These are phyloP conservation scores for Antennarius maculatus DNA, from an alignment of 2,797 vertebrate species.

Conservation along the genomic window DNA sequence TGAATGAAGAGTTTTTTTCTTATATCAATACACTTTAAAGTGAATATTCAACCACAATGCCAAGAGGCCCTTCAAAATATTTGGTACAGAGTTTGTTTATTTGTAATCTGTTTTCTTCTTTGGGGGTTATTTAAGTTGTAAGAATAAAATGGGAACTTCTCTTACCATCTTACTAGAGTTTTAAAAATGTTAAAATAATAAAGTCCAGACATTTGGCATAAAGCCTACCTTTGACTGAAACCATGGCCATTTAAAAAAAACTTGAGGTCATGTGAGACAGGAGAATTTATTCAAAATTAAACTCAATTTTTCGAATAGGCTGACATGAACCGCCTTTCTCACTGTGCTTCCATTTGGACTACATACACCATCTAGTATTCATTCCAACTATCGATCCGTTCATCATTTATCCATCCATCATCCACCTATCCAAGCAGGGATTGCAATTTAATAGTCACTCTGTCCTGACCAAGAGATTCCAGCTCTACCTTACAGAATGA, in stretches of 20 bases:
- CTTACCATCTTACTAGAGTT: slow-evolving; percentile 17
- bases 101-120: slow-evolving; percentile 14
- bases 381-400: background rate
- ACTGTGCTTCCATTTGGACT: background rate
- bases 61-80: slow-evolving; percentile 26
- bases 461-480: too few species aligned
- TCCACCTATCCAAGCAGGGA: too few species aligned
- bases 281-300: slow-evolving; percentile 1
- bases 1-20: slow-evolving; percentile 31
- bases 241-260: slow-evolving; percentile 2
- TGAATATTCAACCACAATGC: slow-evolving; percentile 3
- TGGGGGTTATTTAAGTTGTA: slow-evolving; percentile 22
- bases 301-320: background rate
- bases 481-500: too few species aligned
- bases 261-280: background rate
- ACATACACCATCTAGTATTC: background rate
- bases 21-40: slow-evolving; percentile 40
- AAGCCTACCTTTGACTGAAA: slow-evolving; percentile 9
- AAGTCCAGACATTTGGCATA: slow-evolving; percentile 13
- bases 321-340: background rate
- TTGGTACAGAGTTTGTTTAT: slow-evolving; percentile 37
- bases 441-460: too few species aligned
- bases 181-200: slow-evolving; percentile 55
- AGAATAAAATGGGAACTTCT: slow-evolving; percentile 44
- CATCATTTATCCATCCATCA: too few species aligned